Percentiles rank a stretch among this genome's conserved stretches.
These are phyloP conservation scores for Masticophis lateralis DNA, from an alignment of 2,797 vertebrate genomes.

Conservation along the genomic window DNA sequence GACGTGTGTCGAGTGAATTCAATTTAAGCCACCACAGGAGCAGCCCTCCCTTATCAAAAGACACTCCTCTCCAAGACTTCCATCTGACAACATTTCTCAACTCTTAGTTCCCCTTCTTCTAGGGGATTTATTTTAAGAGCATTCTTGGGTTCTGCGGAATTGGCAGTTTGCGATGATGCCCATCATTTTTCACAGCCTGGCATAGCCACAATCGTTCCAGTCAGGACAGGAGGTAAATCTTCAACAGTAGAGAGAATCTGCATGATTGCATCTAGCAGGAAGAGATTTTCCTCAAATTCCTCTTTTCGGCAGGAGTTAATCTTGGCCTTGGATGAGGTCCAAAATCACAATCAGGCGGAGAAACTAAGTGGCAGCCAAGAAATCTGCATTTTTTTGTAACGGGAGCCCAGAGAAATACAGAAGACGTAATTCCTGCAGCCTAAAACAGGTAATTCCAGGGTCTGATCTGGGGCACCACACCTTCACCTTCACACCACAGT, in stretches of 20 bases:
- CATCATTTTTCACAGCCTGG: not conserved
- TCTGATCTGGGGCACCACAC: not conserved
- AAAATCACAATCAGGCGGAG: not conserved
- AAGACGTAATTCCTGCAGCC: not conserved
- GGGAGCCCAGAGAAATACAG: not conserved
- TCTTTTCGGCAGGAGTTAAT: not conserved
- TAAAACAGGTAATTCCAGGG: conserved; percentile 8
- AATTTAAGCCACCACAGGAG: not conserved
- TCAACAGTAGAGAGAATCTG: not conserved
- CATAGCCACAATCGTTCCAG: not conserved
- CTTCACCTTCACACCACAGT: no score
- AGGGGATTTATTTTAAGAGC: not conserved
- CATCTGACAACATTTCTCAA: not conserved
- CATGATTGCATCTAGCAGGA: not conserved
- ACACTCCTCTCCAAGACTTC: not conserved
- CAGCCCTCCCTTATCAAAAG: not conserved
- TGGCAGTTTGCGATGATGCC: not conserved
- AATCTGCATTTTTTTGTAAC: not conserved
- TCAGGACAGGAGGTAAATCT: not conserved
- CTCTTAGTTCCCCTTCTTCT: not conserved
- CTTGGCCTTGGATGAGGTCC: not conserved
- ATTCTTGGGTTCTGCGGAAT: not conserved
- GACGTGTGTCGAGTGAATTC: not conserved
- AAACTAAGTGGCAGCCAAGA: not conserved
- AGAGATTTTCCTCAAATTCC: not conserved